Base-by-base conservation (phyloP, 1,140 invertebrate genomes). In the Zaprionus gabonicus region DNA sequence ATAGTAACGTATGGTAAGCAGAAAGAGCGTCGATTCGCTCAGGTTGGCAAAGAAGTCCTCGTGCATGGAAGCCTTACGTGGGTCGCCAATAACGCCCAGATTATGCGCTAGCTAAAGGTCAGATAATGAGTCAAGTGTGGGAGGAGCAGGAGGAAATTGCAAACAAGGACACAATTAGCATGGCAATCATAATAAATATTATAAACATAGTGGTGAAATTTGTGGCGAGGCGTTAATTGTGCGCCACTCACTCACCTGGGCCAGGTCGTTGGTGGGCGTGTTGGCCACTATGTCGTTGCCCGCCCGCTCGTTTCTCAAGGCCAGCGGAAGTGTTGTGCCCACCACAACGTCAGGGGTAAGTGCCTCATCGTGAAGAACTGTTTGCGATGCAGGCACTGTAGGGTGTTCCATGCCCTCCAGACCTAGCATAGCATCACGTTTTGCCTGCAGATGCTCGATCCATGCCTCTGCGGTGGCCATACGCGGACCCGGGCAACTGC, bases 1-100 rank as follows among this genome's bases (percentile, higher is more conserved):
- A 51, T 92, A 92, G 44, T 82, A 93, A 27, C 79, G 85, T 53
- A 91, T 76, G 62, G 78, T 78, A 25, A 90, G 82, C 44, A 90
- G 60, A 70, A 93, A 86, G 53, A 92, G 62, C 1, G 91, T 82
- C 15, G 90, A 86, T 76, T 91, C 84, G 59, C 92, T 93, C 46
- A 93, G 62, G 31, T 82, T 91, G 62, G 92, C 92, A 78, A 93
- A 92, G 68, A 93, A 93, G 65, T 93, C 92, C 86, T 93, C 92
- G 80, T 93, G 86, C 64, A 78, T 91, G 81, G 91, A 90, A 86
- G 92, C 92, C 80, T 93, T 93, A 41, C 81, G 80, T 73, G 76
- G 66, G 80, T 93, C 92, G n/a, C 73, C 76, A 71, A 93, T 80
- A 3, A 93, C 80, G 59, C 85, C 90, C 62, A 93, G 51, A 56